Evolutionary conservation across 2,113 vertebrate species (phyloP).

Genomic region (Alces alces): DNA sequence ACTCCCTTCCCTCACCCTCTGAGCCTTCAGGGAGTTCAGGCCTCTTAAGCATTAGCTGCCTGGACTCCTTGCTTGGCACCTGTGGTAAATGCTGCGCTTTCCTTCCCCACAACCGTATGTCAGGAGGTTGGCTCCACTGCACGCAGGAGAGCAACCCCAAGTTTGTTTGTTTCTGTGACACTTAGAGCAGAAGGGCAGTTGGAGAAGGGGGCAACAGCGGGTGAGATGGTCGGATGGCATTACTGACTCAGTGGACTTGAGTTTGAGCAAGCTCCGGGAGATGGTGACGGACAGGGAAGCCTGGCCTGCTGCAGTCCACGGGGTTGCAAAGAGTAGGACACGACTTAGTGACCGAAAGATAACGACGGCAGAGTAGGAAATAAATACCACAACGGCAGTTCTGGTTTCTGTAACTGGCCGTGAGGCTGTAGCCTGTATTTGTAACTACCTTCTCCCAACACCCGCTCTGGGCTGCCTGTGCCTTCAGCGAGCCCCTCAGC

Average conservation of each 20-base stretch:
- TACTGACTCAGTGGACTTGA: background rate
- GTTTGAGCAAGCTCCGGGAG: background rate
- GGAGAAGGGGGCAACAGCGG: background rate
- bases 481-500: background rate
- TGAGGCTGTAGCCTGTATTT: accelerated
- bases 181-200: background rate
- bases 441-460: background rate
- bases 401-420: background rate
- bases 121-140: background rate
- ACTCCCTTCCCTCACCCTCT: background rate
- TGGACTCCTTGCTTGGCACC: background rate
- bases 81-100: accelerated
- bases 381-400: accelerated
- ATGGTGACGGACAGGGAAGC: background rate
- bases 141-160: background rate
- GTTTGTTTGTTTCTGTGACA: background rate
- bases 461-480: background rate
- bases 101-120: background rate
- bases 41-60: background rate
- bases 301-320: background rate
- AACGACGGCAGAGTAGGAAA: background rate
- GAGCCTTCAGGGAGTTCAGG: background rate
- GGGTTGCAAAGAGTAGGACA: accelerated
- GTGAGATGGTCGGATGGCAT: background rate
- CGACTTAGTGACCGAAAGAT: background rate